Evolutionary conservation across 92 coral and sea anemone genomes (phyloP).

Genomic region (Actinernus sp.): DNA sequence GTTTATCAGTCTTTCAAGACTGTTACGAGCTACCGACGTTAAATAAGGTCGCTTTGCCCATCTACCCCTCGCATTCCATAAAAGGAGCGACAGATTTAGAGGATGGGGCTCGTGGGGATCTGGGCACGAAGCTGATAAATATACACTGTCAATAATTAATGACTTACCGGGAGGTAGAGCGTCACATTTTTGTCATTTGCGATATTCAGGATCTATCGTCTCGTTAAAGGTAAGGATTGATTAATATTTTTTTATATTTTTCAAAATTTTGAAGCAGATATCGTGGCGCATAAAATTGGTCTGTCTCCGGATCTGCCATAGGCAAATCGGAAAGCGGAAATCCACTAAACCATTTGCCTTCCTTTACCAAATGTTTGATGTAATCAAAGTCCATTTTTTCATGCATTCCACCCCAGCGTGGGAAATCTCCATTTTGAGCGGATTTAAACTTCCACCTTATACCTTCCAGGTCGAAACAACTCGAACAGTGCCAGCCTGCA

Average conservation of each 20-base stretch:
- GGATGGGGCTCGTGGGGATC: no score
- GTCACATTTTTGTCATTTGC: no score
- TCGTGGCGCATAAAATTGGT: conserved; percentile 5
- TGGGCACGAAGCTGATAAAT: no score
- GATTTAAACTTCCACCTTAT: conserved; percentile 25
- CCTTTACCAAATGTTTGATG: conserved; percentile 6
- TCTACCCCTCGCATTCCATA: no score
- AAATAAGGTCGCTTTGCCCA: no score
- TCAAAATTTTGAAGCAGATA: background rate
- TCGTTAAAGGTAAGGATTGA: conserved; percentile 16
- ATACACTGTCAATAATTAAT: no score
- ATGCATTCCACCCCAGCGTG: conserved; percentile 40
- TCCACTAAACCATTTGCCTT: conserved; percentile 41
- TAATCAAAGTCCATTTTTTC: conserved; percentile 32
- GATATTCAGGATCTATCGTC: no score
- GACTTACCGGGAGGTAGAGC: no score
- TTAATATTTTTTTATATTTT: conserved; percentile 1
- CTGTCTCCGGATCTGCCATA: background rate
- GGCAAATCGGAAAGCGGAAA: conserved; percentile 3
- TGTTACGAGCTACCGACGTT: no score
- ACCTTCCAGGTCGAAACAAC: conserved; percentile 35
- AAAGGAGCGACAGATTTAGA: no score
- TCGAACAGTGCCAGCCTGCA: conserved; percentile 51
- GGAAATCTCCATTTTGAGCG: conserved; percentile 40
- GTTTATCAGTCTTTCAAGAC: no score